phyloP scores from a whole-genome alignment of 30 jellyfish, hydroid and myxozoan species.

The Aurelia sp. region DNA sequence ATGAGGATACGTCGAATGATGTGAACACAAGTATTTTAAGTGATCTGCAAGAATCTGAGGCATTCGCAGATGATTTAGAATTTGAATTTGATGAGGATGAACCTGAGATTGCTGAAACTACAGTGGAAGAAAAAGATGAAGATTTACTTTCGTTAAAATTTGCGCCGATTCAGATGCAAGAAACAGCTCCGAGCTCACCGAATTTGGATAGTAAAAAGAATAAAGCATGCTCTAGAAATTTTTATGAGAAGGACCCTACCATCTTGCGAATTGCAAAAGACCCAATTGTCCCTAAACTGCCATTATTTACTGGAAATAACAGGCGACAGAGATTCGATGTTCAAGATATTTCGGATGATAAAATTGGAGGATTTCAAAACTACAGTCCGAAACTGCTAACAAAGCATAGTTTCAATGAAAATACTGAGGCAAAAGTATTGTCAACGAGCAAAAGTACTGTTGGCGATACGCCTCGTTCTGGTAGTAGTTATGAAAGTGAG shows the following conservation, averaged over 20 bases:
- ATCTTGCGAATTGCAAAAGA: no score
- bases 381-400: conserved; percentile 38
- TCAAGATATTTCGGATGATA: conserved; percentile 2
- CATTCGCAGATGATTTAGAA: conserved; percentile 50
- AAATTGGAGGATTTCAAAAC: conserved; percentile 19
- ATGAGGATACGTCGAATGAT: not conserved
- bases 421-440: not conserved
- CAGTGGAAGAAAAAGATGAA: conserved; percentile 7
- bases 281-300: not conserved
- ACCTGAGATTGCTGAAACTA: conserved; percentile 43
- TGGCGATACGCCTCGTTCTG: no score
- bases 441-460: not conserved
- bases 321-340: conserved; percentile 38
- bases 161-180: conserved; percentile 64
- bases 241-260: not conserved
- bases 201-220: not conserved
- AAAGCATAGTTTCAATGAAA: not conserved
- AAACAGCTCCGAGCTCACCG: conserved; percentile 45
- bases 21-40: not conserved
- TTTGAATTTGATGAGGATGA: conserved; percentile 63
- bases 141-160: conserved; percentile 25
- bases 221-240: conserved; percentile 3
- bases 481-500: not conserved
- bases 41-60: conserved; percentile 9
- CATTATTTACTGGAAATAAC: conserved; percentile 9